Evolutionary conservation across 2,888 invertebrate species (phyloP).

Genomic region (Andrena praecox): DNA sequence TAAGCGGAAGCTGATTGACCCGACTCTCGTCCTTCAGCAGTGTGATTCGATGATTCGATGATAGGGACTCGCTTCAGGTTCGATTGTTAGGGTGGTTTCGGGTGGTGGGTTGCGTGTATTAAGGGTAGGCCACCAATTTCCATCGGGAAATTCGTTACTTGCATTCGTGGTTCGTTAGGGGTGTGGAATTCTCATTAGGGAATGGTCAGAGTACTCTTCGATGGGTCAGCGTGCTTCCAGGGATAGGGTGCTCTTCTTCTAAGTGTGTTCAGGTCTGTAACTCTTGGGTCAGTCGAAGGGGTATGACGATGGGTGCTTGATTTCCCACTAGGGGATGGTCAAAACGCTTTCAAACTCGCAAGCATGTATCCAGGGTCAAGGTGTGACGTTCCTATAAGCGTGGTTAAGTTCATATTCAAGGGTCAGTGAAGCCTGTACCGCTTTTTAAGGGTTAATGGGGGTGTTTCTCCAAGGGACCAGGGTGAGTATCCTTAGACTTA

Average conservation of each 20-base stretch:
- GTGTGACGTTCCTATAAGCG: conserved; percentile 19
- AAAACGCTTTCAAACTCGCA: too few species aligned
- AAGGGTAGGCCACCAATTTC: neutral
- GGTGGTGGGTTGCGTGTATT: conserved; percentile 26
- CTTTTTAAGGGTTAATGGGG: conserved; percentile 32
- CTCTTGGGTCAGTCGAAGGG: too few species aligned
- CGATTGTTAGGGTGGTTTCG: conserved; percentile 15
- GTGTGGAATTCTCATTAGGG: conserved; percentile 23
- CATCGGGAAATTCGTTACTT: conserved; percentile 12
- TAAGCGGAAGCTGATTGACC: conserved; percentile 50
- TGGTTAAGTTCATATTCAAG: conserved; percentile 6
- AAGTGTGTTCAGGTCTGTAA: conserved; percentile 1
- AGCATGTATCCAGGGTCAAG: too few species aligned
- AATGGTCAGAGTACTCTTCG: conserved; percentile 7
- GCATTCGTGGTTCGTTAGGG: conserved; percentile 5
- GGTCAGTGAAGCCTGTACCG: conserved; percentile 17
- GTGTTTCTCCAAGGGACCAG: neutral
- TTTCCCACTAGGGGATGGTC: too few species aligned
- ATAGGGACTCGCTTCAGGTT: neutral
- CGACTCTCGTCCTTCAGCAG: neutral
- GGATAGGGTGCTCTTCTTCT: neutral
- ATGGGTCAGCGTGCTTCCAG: conserved; percentile 39
- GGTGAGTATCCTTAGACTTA: too few species aligned
- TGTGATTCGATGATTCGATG: neutral
- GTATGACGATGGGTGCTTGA: too few species aligned